Evolutionary conservation across 2,113 vertebrate species (phyloP).

Genomic region (Ictidomys tridecemlineatus): DNA sequence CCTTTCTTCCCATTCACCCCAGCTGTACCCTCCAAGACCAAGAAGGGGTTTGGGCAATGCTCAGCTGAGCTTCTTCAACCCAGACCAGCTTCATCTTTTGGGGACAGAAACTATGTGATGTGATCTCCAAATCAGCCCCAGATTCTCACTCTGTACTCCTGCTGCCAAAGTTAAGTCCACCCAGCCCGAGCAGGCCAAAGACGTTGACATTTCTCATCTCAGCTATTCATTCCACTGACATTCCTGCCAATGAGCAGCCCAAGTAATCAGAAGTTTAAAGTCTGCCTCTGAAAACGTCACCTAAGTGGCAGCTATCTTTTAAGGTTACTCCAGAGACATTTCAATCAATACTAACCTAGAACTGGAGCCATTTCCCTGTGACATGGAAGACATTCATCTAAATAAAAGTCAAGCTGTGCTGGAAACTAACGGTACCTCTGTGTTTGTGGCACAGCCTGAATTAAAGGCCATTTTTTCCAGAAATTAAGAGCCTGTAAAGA

Average conservation of each 20-base stretch:
- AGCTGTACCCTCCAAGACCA: no score
- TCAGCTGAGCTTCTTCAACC: not conserved
- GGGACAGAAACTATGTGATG: not conserved
- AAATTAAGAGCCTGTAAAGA: conserved; percentile 89
- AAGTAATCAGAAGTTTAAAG: conserved; percentile 60
- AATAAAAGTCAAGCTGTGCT: conserved; percentile 92
- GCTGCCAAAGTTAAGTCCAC: conserved; percentile 71
- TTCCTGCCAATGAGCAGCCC: conserved; percentile 58
- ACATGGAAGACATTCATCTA: conserved; percentile 91
- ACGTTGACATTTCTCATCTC: conserved; percentile 9
- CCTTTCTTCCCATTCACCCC: not conserved
- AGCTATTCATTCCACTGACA: conserved; percentile 35
- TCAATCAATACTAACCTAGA: conserved; percentile 91
- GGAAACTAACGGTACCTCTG: conserved; percentile 88
- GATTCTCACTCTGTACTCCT: not conserved
- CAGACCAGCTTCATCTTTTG: not conserved
- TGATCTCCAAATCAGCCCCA: not conserved
- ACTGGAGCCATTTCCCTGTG: conserved; percentile 87
- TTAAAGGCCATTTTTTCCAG: conserved; percentile 93
- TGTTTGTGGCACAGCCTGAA: conserved; percentile 88
- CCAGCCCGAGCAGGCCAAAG: not conserved
- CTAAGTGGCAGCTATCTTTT: conserved; percentile 82
- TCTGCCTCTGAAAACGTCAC: conserved; percentile 72
- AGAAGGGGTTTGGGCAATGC: not conserved
- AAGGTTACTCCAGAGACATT: conserved; percentile 86